These are phyloP conservation scores for Oreochromis aureus DNA, from an alignment of 2,113 vertebrate genomes.

Conservation along the genomic window DNA sequence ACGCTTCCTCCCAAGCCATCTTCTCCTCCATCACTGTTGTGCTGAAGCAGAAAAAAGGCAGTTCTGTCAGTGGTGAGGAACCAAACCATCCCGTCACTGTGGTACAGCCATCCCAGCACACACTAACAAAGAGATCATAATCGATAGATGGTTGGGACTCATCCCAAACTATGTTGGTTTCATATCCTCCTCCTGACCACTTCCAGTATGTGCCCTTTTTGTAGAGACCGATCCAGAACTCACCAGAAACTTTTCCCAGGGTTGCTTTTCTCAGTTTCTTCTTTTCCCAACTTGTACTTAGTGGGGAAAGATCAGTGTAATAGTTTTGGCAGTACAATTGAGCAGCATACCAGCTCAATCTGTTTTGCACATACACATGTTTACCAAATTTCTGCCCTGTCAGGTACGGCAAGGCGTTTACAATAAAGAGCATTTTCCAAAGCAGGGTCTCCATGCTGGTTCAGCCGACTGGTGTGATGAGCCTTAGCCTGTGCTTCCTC, in stretches of 20 bases:
- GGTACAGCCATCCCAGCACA: background rate
- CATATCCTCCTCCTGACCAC: background rate
- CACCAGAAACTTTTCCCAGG: background rate
- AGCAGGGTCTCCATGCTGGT: background rate
- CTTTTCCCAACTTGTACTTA: background rate
- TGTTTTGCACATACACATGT: background rate
- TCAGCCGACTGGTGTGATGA: background rate
- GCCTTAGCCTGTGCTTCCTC: background rate
- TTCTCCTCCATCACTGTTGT: background rate
- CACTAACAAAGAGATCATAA: rapidly evolving
- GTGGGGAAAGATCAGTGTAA: background rate
- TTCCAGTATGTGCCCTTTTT: background rate
- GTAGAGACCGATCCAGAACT: background rate
- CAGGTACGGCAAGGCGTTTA: background rate
- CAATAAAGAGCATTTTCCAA: background rate
- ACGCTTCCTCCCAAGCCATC: background rate
- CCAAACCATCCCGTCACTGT: rapidly evolving
- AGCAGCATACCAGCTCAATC: rapidly evolving
- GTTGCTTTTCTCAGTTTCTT: background rate
- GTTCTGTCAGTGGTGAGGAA: rapidly evolving
- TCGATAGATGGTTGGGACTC: background rate
- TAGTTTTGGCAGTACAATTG: rapidly evolving
- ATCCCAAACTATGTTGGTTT: background rate
- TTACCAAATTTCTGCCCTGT: background rate
- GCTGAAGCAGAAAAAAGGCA: background rate